A percentile compares a stretch with the other conserved stretches of the same genome.
phyloP scores from a whole-genome alignment of 1,140 invertebrate species.

The Drosophila saltans region DNA sequence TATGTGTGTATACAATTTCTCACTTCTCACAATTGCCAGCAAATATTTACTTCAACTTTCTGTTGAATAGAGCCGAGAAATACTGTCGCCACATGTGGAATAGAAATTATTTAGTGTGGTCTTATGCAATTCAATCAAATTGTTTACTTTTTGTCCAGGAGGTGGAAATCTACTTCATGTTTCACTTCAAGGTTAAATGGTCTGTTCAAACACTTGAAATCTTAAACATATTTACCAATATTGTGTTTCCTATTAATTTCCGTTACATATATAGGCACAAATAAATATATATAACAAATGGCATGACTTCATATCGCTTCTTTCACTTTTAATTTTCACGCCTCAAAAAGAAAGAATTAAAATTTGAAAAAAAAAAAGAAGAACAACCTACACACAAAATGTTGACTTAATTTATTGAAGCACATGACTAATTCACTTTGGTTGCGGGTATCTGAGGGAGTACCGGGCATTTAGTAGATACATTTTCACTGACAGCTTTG shows the following conservation, averaged over 20 bases:
- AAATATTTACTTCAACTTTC: constrained; percentile 37
- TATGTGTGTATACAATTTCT: constrained; percentile 48
- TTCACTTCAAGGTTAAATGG: constrained; percentile 38
- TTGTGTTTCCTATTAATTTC: constrained; percentile 18
- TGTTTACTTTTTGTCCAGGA: constrained; percentile 44
- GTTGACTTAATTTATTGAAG: constrained; percentile 59
- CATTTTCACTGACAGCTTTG: constrained; percentile 53
- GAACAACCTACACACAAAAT: constrained; percentile 13
- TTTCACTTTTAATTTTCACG: constrained; percentile 20
- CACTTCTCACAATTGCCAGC: constrained; percentile 37
- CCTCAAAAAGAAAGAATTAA: background rate
- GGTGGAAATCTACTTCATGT: constrained; percentile 13
- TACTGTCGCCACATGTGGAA: constrained; percentile 11
- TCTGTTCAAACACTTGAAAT: constrained; percentile 25
- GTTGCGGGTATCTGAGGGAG: constrained; percentile 5
- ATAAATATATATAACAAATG: background rate
- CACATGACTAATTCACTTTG: constrained; percentile 62
- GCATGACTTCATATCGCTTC: constrained; percentile 10
- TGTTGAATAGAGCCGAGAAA: constrained; percentile 19
- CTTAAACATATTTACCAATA: constrained; percentile 4
- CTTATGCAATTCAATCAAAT: constrained; percentile 54
- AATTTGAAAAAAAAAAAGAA: background rate
- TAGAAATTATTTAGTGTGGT: constrained; percentile 30
- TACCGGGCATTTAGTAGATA: constrained; percentile 34
- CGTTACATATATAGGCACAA: background rate